These are phyloP conservation scores for Lates japonicus DNA, from an alignment of 2,797 vertebrate species.

Conservation along the genomic window DNA sequence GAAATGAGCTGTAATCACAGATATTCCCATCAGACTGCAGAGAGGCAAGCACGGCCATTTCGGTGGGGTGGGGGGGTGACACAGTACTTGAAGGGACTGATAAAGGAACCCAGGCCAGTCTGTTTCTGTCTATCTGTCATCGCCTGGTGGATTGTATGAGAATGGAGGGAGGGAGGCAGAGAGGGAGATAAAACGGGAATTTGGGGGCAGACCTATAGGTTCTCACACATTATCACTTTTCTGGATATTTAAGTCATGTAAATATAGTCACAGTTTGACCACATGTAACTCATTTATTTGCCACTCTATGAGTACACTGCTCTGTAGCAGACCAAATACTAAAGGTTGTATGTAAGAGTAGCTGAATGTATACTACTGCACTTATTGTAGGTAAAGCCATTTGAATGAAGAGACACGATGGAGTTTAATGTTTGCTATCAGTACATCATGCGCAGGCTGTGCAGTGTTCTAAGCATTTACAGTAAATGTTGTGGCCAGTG, in stretches of 20 bases:
- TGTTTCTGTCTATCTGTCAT: slow-evolving; percentile 28
- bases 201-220: background rate
- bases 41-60: background rate
- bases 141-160: background rate
- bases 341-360: background rate
- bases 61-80: background rate
- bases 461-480: background rate
- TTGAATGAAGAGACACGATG: background rate
- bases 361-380: background rate
- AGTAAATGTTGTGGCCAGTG: slow-evolving; percentile 9
- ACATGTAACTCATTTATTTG: background rate
- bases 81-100: slow-evolving; percentile 20
- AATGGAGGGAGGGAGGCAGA: background rate
- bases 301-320: too few relatives aligned
- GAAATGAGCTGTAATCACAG: slow-evolving; percentile 20
- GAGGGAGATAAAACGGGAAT: too few relatives aligned
- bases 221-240: background rate
- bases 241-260: background rate
- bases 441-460: background rate
- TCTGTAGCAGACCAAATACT: background rate
- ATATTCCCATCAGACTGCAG: slow-evolving; percentile 27
- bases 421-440: background rate
- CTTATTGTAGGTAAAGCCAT: background rate
- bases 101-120: slow-evolving; percentile 26
- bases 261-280: background rate